Evolutionary conservation across 1,140 invertebrate species (phyloP).

Genomic region (Sitophilus oryzae): DNA sequence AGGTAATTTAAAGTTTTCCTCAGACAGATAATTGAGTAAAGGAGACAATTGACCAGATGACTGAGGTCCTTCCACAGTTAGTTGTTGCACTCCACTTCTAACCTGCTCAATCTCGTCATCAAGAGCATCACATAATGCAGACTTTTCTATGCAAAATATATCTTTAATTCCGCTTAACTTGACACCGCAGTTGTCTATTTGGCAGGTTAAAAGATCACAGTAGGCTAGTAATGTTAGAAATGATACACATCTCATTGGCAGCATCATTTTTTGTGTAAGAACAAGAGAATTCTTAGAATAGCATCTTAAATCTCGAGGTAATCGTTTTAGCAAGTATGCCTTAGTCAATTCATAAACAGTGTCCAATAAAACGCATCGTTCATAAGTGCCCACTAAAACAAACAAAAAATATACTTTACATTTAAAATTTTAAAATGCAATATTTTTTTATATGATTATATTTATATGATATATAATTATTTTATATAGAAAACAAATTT

Average conservation of each 20-base stretch:
- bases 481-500: too few species aligned
- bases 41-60: slow-evolving; percentile 9
- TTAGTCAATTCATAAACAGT: slow-evolving; percentile 17
- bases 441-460: too few species aligned
- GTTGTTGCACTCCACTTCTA: slow-evolving; percentile 11
- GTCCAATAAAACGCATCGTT: slow-evolving; percentile 22
- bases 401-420: too few species aligned
- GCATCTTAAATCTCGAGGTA: slow-evolving; percentile 21
- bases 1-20: slow-evolving; percentile 21
- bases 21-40: slow-evolving; percentile 14
- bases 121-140: not conserved
- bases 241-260: slow-evolving; percentile 17
- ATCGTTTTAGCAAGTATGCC: slow-evolving; percentile 17
- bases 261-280: slow-evolving; percentile 19
- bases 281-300: slow-evolving; percentile 17
- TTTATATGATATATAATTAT: too few species aligned
- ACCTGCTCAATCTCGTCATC: slow-evolving; percentile 14
- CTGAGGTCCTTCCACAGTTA: slow-evolving; percentile 14
- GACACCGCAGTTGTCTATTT: slow-evolving; percentile 21
- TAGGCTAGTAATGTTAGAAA: slow-evolving; percentile 20
- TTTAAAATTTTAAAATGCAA: too few species aligned
- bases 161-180: slow-evolving; percentile 27
- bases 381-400: slow-evolving; percentile 14
- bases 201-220: slow-evolving; percentile 12
- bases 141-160: slow-evolving; percentile 17